phyloP scores from a whole-genome alignment of 2,888 invertebrate species.

The Caenorhabditis doughertyi region DNA sequence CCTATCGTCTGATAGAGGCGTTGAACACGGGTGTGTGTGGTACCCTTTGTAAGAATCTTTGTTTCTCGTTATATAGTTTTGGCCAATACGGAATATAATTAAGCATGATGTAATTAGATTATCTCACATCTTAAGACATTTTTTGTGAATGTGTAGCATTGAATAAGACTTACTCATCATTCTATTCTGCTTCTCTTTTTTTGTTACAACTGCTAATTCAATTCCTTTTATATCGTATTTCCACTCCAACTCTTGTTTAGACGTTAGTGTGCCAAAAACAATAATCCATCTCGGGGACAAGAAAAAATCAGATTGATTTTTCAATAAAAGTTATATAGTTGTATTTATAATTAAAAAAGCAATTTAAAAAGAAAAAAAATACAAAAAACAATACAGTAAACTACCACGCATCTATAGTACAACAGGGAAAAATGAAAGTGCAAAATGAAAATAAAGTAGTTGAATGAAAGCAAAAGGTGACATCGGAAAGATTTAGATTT shows the following conservation, averaged over 20 bases:
- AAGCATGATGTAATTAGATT: slow-evolving; percentile 43
- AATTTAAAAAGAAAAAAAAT: background rate
- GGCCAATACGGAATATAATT: slow-evolving; percentile 9
- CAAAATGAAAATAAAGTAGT: background rate
- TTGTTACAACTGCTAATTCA: slow-evolving; percentile 22
- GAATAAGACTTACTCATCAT: slow-evolving; percentile 31
- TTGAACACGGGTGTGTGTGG: slow-evolving; percentile 31
- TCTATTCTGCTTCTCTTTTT: background rate
- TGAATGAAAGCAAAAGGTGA: slow-evolving; percentile 28
- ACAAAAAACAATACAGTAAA: slow-evolving; percentile 14
- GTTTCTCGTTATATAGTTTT: background rate
- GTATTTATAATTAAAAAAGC: background rate
- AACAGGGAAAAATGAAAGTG: slow-evolving; percentile 45
- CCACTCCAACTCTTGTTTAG: slow-evolving; percentile 31
- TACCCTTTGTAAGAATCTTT: slow-evolving; percentile 1
- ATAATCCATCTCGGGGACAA: slow-evolving; percentile 39
- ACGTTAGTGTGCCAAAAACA: slow-evolving; percentile 48
- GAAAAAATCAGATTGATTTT: slow-evolving; percentile 3
- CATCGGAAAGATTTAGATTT: slow-evolving; percentile 31
- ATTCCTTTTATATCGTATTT: slow-evolving; percentile 14
- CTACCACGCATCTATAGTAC: slow-evolving; percentile 61
- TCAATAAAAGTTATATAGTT: slow-evolving; percentile 10
- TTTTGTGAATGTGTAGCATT: slow-evolving; percentile 13
- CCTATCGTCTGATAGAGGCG: slow-evolving; percentile 42
- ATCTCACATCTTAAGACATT: slow-evolving; percentile 19